Conservation (phyloP, 2,797 vertebrate genomes). For the Poecilia gillii region DNA sequence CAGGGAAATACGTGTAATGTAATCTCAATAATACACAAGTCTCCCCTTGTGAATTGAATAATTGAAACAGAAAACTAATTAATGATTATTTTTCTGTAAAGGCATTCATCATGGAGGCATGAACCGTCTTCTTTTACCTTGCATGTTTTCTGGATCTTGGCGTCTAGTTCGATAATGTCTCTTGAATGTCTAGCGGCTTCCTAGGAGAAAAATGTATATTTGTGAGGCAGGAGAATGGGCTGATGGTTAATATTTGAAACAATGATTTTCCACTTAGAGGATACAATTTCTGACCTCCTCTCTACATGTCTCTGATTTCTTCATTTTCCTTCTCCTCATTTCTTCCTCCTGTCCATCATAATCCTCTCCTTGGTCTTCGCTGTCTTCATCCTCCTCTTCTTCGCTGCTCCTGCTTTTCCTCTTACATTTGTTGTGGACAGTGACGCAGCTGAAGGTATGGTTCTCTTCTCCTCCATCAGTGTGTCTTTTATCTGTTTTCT, state of each 20-base stretch:
- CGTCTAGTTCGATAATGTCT: slow-evolving; percentile 93
- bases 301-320: slow-evolving; percentile 88
- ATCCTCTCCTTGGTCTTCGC: slow-evolving; percentile 90
- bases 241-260: slow-evolving; percentile 40
- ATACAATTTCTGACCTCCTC: slow-evolving; percentile 85
- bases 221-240: slow-evolving; percentile 22
- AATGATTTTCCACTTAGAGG: slow-evolving; percentile 4
- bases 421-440: slow-evolving; percentile 84
- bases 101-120: not conserved
- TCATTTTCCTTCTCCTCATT: slow-evolving; percentile 86
- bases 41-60: not conserved
- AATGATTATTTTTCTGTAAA: not conserved
- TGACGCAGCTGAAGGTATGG: slow-evolving; percentile 75
- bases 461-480: slow-evolving; percentile 78
- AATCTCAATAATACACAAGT: not conserved
- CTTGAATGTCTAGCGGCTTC: slow-evolving; percentile 88
- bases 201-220: slow-evolving; percentile 70
- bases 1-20: not conserved
- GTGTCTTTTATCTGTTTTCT: slow-evolving; percentile 89
- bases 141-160: slow-evolving; percentile 91
- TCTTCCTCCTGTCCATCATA: slow-evolving; percentile 91
- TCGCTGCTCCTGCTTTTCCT: slow-evolving; percentile 90
- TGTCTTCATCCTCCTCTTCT: slow-evolving; percentile 90
- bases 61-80: not conserved
- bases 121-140: slow-evolving; percentile 82